These are phyloP conservation scores for Rhopilema esculentum DNA, from an alignment of 30 jellyfish, hydroid and myxozoan species.

Conservation along the genomic window DNA sequence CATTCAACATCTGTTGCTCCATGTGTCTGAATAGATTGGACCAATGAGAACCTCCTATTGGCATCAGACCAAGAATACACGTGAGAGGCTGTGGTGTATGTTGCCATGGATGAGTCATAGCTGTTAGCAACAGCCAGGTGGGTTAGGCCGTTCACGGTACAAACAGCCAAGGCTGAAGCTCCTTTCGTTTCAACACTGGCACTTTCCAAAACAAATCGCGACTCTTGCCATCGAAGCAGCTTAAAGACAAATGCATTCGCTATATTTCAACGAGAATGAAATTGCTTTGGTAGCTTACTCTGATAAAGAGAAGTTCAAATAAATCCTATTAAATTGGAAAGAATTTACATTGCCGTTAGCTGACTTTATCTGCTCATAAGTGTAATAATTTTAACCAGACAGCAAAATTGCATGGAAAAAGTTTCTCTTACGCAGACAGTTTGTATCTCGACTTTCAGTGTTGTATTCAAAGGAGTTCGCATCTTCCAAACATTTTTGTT, in stretches of 20 bases:
- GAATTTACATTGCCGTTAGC: too few species aligned
- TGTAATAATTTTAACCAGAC: too few species aligned
- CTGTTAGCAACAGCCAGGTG: conserved; percentile 83
- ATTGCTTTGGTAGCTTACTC: not conserved
- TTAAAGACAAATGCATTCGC: not conserved
- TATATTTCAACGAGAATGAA: too few species aligned
- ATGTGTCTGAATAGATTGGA: conserved; percentile 68
- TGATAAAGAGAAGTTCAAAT: not conserved
- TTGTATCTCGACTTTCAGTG: too few species aligned
- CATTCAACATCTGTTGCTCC: conserved; percentile 69
- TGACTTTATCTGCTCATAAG: too few species aligned
- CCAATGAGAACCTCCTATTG: conserved; percentile 48
- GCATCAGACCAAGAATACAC: conserved; percentile 71
- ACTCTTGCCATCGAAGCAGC: conserved; percentile 71
- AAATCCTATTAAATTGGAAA: too few species aligned
- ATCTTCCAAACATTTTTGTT: too few species aligned
- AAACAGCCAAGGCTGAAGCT: conserved; percentile 57
- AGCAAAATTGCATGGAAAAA: too few species aligned
- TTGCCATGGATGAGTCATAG: conserved; percentile 65
- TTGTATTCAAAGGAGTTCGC: too few species aligned
- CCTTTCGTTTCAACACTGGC: conserved; percentile 61
- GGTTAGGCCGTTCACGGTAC: conserved; percentile 10
- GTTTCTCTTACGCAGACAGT: too few species aligned
- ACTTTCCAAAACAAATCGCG: conserved; percentile 51
- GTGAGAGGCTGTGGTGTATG: conserved; percentile 43